Percentiles rank a stretch among this genome's conserved stretches.
phyloP scores from a whole-genome alignment of 1,140 invertebrate species.

The Drosophila eugracilis region DNA sequence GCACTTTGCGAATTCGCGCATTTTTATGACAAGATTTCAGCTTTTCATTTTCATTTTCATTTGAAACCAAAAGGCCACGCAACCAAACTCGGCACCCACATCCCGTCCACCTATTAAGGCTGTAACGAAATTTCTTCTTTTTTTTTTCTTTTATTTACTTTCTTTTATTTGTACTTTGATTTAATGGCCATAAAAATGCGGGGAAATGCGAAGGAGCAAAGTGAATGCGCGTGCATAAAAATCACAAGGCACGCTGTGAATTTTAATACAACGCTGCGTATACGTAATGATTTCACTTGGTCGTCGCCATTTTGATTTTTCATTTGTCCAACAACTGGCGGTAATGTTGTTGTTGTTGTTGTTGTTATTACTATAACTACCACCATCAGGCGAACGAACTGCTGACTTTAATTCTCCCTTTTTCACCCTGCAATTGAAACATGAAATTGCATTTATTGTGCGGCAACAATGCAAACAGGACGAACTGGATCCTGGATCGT shows the following conservation, averaged over 20 bases:
- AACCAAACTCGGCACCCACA: too few species aligned
- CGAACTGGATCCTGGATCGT: background rate
- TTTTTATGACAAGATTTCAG: slow-evolving; percentile 78
- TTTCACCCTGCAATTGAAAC: slow-evolving; percentile 67
- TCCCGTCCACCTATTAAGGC: slow-evolving; percentile 42
- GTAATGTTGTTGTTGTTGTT: background rate
- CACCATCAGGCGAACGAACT: slow-evolving; percentile 6
- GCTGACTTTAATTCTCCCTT: slow-evolving; percentile 46
- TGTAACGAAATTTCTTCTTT: slow-evolving; percentile 67
- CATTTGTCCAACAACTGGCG: slow-evolving; percentile 26
- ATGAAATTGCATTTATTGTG: slow-evolving; percentile 61
- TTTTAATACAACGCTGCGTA: slow-evolving; percentile 74
- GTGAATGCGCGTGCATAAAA: slow-evolving; percentile 58
- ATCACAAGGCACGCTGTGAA: slow-evolving; percentile 68
- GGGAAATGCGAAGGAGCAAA: slow-evolving; percentile 19
- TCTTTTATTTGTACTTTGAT: slow-evolving; percentile 80
- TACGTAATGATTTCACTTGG: slow-evolving; percentile 66
- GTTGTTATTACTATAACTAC: slow-evolving; percentile 11
- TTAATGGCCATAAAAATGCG: slow-evolving; percentile 75
- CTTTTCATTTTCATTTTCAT: slow-evolving; percentile 75
- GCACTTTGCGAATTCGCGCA: slow-evolving; percentile 80
- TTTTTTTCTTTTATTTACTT: slow-evolving; percentile 80
- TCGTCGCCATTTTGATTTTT: slow-evolving; percentile 57
- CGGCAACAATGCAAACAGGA: slow-evolving; percentile 54
- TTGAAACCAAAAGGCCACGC: slow-evolving; percentile 54